Evolutionary conservation across 2,888 invertebrate species (phyloP).

Genomic region (Tenodera sinensis): DNA sequence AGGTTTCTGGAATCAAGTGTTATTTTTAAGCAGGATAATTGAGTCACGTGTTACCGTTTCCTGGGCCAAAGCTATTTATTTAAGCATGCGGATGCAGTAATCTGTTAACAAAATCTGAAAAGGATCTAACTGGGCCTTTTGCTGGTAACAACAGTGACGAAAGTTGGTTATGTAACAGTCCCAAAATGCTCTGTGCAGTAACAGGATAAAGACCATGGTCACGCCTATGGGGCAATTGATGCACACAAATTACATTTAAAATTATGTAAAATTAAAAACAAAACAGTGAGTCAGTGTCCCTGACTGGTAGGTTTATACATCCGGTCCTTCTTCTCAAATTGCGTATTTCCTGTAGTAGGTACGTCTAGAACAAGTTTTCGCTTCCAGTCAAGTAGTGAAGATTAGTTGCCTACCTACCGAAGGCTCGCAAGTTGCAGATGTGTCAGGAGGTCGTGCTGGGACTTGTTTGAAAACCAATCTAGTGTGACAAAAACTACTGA

Average conservation of each 20-base stretch:
- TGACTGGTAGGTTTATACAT: not conserved
- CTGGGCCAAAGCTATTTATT: too few relatives aligned
- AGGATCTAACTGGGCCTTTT: too few relatives aligned
- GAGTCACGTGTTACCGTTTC: too few relatives aligned
- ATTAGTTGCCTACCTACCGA: not conserved
- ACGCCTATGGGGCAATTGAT: not conserved
- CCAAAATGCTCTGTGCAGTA: not conserved
- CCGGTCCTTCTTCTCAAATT: not conserved
- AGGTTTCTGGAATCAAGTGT: too few relatives aligned
- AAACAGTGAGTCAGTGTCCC: not conserved
- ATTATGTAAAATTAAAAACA: not conserved
- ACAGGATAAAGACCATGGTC: not conserved
- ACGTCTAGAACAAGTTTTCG: not conserved
- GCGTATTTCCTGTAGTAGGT: not conserved
- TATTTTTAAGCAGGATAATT: too few relatives aligned
- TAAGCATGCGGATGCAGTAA: too few relatives aligned
- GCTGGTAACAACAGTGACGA: too few relatives aligned
- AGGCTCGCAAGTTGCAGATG: not conserved
- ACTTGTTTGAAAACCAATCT: not conserved
- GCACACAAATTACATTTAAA: not conserved
- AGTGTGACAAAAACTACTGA: too few relatives aligned
- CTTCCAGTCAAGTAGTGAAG: not conserved
- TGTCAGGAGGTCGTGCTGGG: not conserved
- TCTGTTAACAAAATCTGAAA: too few relatives aligned
- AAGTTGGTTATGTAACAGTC: too few relatives aligned